These are phyloP conservation scores for Metellina segmentata DNA, from an alignment of 2,888 invertebrate genomes.

Conservation along the genomic window DNA sequence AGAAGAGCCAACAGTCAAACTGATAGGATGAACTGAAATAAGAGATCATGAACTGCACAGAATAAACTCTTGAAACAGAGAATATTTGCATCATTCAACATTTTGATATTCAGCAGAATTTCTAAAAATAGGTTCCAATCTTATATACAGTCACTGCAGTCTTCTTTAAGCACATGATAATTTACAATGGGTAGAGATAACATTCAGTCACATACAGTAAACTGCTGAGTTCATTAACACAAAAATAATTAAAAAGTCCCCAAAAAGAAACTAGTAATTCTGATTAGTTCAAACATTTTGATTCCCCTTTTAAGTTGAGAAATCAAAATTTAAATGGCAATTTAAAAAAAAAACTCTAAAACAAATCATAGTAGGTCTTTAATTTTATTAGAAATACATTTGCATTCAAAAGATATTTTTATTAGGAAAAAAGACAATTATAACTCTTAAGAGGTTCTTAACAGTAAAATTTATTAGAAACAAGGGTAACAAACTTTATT, in stretches of 20 bases:
- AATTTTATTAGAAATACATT: no score
- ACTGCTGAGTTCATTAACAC: not conserved
- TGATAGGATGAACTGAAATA: no score
- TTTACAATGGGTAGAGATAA: not conserved
- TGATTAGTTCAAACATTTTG: not conserved
- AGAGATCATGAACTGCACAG: no score
- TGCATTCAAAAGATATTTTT: not conserved
- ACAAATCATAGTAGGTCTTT: no score
- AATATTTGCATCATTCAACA: no score
- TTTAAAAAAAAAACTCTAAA: no score
- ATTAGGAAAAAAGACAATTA: not conserved
- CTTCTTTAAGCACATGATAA: not conserved
- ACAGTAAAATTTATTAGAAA: no score
- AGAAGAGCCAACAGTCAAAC: no score
- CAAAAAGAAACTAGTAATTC: not conserved
- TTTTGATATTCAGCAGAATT: not conserved
- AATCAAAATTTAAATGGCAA: no score
- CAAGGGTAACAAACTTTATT: no score
- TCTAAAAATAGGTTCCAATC: not conserved
- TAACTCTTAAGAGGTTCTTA: not conserved
- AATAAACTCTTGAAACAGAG: no score
- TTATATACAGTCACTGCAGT: not conserved
- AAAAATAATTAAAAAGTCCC: not conserved
- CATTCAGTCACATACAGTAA: not conserved
- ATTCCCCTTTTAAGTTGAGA: no score